phyloP scores from a whole-genome alignment of 2,113 vertebrate genomes.

The Noctilio leporinus region DNA sequence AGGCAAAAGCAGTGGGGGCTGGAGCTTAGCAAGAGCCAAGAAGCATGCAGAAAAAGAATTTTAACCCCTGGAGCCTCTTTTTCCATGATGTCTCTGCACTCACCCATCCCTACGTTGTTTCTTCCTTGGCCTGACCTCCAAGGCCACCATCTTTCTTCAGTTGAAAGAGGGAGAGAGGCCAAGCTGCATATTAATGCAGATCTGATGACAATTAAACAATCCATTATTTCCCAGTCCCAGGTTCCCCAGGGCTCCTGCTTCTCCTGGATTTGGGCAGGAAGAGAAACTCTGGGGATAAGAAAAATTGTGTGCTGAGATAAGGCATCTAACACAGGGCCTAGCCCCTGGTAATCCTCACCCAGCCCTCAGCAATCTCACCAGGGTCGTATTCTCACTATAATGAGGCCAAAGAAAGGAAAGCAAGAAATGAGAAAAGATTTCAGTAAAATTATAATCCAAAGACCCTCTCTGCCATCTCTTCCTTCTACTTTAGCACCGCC shows the following conservation, averaged over 20 bases:
- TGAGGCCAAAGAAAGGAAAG: neutral
- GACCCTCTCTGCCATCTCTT: neutral
- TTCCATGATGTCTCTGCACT: neutral
- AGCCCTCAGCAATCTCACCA: neutral
- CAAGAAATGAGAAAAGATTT: neutral
- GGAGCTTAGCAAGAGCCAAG: constrained; percentile 17
- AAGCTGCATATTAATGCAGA: neutral
- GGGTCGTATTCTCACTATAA: neutral
- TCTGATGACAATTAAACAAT: neutral
- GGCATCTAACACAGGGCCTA: neutral
- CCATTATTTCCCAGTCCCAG: neutral
- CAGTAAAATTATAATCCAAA: neutral
- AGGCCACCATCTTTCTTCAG: neutral
- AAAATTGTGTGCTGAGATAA: neutral
- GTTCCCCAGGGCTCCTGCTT: neutral
- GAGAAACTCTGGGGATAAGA: neutral
- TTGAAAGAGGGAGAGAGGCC: neutral
- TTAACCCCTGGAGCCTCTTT: neutral
- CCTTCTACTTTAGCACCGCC: neutral
- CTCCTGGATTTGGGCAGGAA: neutral
- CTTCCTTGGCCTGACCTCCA: neutral
- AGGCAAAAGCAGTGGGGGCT: constrained; percentile 20
- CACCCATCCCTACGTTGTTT: neutral
- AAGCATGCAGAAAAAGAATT: constrained; percentile 21
- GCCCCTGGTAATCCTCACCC: neutral